These are phyloP conservation scores for Columba livia DNA, from an alignment of 2,113 vertebrate genomes.

Conservation along the genomic window DNA sequence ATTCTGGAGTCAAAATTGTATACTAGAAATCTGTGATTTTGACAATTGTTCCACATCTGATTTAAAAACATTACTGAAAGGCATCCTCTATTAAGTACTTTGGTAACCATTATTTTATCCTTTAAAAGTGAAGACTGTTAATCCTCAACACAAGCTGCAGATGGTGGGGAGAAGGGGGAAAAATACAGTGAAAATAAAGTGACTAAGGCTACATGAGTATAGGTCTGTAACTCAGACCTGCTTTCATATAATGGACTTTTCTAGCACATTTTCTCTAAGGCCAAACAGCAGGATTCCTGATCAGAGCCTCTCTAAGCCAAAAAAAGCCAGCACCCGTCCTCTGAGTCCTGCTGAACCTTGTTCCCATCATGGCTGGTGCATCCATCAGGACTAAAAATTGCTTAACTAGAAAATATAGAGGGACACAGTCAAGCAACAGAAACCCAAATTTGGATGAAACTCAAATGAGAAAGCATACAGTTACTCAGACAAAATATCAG, in stretches of 20 bases:
- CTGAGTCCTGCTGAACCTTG: background rate
- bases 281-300: background rate
- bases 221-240: background rate
- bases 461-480: background rate
- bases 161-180: accelerated
- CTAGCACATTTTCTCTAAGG: background rate
- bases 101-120: background rate
- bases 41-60: background rate
- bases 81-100: background rate
- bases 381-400: background rate
- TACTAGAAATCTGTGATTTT: background rate
- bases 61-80: background rate
- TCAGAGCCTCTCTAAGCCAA: background rate
- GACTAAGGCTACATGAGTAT: accelerated
- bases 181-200: background rate
- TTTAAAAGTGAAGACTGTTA: background rate
- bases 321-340: background rate
- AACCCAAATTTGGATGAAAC: background rate
- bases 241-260: background rate
- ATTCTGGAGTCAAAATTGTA: background rate
- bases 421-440: background rate
- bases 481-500: background rate
- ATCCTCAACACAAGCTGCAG: background rate
- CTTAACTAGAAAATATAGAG: background rate
- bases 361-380: background rate